These are phyloP conservation scores for Pollenia amentaria DNA, from an alignment of 2,888 invertebrate species.

Conservation along the genomic window DNA sequence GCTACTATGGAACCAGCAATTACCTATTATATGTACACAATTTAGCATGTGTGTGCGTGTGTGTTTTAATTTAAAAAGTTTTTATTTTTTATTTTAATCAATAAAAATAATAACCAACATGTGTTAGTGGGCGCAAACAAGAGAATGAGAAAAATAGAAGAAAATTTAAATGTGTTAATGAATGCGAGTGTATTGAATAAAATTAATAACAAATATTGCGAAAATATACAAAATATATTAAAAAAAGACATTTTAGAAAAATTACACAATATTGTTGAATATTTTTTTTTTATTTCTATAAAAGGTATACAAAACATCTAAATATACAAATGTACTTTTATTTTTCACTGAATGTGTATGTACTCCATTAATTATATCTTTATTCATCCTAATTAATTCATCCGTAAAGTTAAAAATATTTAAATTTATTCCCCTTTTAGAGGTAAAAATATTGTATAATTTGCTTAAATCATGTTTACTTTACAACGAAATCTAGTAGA, in stretches of 20 bases:
- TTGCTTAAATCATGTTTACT: no score
- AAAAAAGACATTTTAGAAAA: constrained; percentile 63
- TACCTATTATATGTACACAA: constrained; percentile 77
- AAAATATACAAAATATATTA: constrained; percentile 62
- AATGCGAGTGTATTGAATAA: constrained; percentile 22
- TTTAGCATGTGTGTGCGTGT: constrained; percentile 65
- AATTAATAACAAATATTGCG: constrained; percentile 11
- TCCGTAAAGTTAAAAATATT: neutral
- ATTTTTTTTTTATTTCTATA: constrained; percentile 29
- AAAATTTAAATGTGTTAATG: constrained; percentile 30
- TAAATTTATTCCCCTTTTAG: no score
- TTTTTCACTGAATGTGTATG: constrained; percentile 46
- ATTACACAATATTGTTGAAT: constrained; percentile 19
- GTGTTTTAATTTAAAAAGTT: constrained; percentile 43
- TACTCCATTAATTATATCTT: constrained; percentile 52
- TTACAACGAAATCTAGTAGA: no score
- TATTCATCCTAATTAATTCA: neutral
- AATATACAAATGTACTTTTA: neutral
- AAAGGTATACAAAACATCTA: constrained; percentile 5
- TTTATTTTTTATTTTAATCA: constrained; percentile 22
- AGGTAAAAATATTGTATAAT: no score
- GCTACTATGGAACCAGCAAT: constrained; percentile 84
- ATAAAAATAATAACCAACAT: constrained; percentile 24
- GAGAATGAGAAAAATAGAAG: neutral
- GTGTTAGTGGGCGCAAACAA: constrained; percentile 36